Conservation (phyloP, 1,140 invertebrate species). For the Cotesia typhae region DNA sequence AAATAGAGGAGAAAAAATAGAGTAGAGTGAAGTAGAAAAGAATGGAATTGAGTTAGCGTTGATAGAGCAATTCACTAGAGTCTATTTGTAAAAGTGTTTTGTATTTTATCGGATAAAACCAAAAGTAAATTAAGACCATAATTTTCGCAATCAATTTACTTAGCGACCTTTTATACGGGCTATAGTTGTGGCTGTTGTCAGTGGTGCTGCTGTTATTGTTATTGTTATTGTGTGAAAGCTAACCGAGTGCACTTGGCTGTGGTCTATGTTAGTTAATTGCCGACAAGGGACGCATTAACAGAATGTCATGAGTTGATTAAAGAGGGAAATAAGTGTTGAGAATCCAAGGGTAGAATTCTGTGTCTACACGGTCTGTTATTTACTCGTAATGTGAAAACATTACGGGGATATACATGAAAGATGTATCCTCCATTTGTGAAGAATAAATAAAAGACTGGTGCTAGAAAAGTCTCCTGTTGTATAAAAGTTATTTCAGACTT, state of each 20-base stretch:
- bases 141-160: conserved; percentile 9
- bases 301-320: conserved; percentile 16
- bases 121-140: conserved; percentile 7
- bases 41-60: neutral
- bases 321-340: neutral
- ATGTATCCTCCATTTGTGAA: conserved; percentile 31
- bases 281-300: conserved; percentile 29
- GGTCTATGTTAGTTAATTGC: conserved; percentile 22
- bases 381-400: conserved; percentile 57
- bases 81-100: conserved; percentile 4
- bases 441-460: conserved; percentile 25
- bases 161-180: neutral
- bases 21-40: neutral
- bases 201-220: neutral
- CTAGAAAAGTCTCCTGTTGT: conserved; percentile 42
- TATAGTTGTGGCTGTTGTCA: neutral
- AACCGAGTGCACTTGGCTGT: conserved; percentile 4
- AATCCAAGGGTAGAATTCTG: neutral
- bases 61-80: neutral
- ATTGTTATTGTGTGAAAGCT: neutral
- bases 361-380: conserved; percentile 41
- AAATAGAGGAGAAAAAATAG: neutral
- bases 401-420: conserved; percentile 52
- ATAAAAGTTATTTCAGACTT: conserved; percentile 36
- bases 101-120: neutral